Evolutionary conservation across 2,797 vertebrate genomes (phyloP), one percentile per base, ranked within the genome.

Genomic region (Vireo griseus): DNA sequence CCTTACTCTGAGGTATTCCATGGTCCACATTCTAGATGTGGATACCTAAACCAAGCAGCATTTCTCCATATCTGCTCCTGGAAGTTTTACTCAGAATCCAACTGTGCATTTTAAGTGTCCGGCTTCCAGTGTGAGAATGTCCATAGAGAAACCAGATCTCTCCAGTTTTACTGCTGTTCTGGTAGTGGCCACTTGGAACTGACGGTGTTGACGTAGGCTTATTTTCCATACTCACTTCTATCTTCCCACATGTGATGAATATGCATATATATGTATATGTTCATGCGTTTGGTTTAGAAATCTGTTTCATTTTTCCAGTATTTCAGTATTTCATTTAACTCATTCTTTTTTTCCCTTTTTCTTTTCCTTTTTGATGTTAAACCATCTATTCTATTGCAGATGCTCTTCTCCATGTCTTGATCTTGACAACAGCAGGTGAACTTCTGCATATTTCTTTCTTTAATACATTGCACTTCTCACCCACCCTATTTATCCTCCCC

Each of bases 361-460:
- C 39, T 80, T 86, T 94, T 91, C 55, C 51, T 95, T 91, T 92
- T 91, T 85, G 97, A 95, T 98, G 97, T 98, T 98, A 97, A 98
- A 97, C 97, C 98, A 96, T 98, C 97, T 99, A 95, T 98, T 99
- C 98, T 99, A 97, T 98, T 99, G 96, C 98, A 99, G 99, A 98
- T 98, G 90, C 94, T 97, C 98, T 96, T 99, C 99, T 99, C 99
- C 99, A 97, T 99, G 98, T 98, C 98, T 98, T 98, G 99, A 99
- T 97, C 98, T 99, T 98, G 99, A 99, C 98, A 99, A 98, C 98
- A 99, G 99, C 99, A 99, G 99, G 99, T 99, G 99, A 99, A 98
- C 97, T 89, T 98, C 97, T 98, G 98, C 98, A 98, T 98, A 98
- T 98, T 98, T 97, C 97, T 98, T 95, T 91, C 92, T 95, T 97